A percentile compares a stretch with the other conserved stretches of the same genome.
Evolutionary conservation across 2,797 vertebrate genomes (phyloP).

Genomic region (Pseudochirops cupreus): DNA sequence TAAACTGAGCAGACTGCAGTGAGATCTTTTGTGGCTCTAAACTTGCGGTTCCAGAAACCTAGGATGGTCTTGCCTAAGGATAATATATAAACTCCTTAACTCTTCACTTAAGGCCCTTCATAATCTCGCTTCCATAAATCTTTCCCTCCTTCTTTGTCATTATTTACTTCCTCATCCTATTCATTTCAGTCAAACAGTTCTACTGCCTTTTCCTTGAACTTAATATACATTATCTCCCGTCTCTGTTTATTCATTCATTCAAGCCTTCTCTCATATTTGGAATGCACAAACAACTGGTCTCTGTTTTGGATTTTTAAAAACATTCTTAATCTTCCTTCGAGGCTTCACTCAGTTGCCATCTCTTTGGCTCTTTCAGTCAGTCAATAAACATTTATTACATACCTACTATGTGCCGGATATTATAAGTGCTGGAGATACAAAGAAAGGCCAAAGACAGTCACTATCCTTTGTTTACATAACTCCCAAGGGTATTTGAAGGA

Average conservation of each 20-base stretch:
- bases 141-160: neutral
- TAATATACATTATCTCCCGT: neutral
- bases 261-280: neutral
- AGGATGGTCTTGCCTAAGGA: neutral
- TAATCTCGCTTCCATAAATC: neutral
- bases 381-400: neutral
- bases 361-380: neutral
- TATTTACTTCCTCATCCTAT: neutral
- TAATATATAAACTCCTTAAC: neutral
- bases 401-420: neutral
- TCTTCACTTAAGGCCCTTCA: neutral
- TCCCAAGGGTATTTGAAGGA: neutral
- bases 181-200: neutral
- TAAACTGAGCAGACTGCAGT: neutral
- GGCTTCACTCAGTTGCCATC: neutral
- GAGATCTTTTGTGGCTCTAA: neutral
- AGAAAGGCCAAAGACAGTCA: neutral
- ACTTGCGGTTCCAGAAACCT: neutral
- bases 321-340: constrained; percentile 2
- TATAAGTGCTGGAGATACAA: neutral
- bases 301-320: neutral
- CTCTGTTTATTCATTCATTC: neutral
- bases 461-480: neutral
- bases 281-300: neutral
- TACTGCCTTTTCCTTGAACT: neutral